A percentile compares a stretch with the other conserved stretches of the same genome.
phyloP scores from a whole-genome alignment of 2,888 invertebrate species.

The Acleris sparsana region DNA sequence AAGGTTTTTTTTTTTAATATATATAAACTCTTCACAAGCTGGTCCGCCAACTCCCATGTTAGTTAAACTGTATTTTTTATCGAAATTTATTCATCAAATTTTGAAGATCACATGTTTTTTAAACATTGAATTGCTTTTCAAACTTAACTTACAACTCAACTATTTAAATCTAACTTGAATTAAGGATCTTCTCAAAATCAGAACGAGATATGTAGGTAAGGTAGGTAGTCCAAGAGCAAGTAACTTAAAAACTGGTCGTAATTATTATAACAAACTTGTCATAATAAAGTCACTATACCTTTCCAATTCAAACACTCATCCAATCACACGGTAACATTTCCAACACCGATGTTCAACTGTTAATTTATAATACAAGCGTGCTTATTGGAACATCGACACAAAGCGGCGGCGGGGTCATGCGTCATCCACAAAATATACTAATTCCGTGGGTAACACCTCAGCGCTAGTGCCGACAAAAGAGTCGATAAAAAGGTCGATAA shows the following conservation, averaged over 20 bases:
- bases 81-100: no score
- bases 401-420: constrained; percentile 67
- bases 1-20: no score
- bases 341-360: constrained; percentile 17
- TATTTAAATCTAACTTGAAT: no score
- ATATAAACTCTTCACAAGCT: no score
- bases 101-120: no score
- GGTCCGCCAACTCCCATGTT: no score
- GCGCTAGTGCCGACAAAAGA: constrained; percentile 79
- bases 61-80: no score
- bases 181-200: neutral
- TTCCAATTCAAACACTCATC: constrained; percentile 23
- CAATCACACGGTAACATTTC: constrained; percentile 7
- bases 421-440: constrained; percentile 80
- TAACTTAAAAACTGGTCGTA: neutral
- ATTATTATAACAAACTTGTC: constrained; percentile 23
- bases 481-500: constrained; percentile 73
- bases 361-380: constrained; percentile 45
- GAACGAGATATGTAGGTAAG: no score
- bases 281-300: constrained; percentile 22
- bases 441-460: constrained; percentile 80
- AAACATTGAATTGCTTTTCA: no score
- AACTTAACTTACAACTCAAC: no score
- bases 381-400: constrained; percentile 49
- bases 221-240: no score